Evolutionary conservation across 1,140 invertebrate genomes (phyloP), one percentile per base, ranked within the genome.

Genomic region (Antheraea pernyi): DNA sequence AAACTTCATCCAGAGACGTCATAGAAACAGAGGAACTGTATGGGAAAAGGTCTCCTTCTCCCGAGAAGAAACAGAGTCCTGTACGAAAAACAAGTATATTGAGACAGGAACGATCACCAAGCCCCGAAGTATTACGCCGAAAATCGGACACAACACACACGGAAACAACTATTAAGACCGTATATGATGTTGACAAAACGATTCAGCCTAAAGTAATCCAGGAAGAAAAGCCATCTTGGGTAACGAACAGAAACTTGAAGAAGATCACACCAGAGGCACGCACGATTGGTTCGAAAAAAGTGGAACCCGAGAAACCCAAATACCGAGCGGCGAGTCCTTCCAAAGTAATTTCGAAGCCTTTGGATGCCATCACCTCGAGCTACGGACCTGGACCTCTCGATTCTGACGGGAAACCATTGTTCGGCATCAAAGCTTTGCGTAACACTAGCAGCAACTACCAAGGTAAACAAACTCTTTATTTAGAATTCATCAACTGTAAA

Each of bases 371-470:
- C 60, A 96, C 95, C 8, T 97, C 96, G 1, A 96, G 96, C 82
- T 97, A 97, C 84, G 96, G 97, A 1, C 95, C 96, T 4, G 96
- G 96, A 5, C 96, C 97, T 53, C 95, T 95, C 7, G 96, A 97
- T 82, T 95, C 96, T 73, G 94, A 96, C 76, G 96, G 96, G n/a
- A 91, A 93, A 67, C 96, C 96, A 7, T 91, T 97, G 22, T 97
- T 97, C 85, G 96, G 96, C 48, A 93, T 97, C 64, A 94, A 94
- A 80, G 96, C 96, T 48, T 92, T 97, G 58, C 93, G 95, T 71
- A 94, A 95, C 71, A 94, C 95, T 70, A 91, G 93, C 42, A 93
- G 84, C 36, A 87, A 88, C 65, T 89, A 92, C 79, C 93, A 89
- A 88, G 91, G 93, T 88, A 94, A 88, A 86, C 13, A 53, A 53